These are phyloP conservation scores for Lottia gigantea DNA, from an alignment of 2,888 invertebrate genomes.

Conservation along the genomic window DNA sequence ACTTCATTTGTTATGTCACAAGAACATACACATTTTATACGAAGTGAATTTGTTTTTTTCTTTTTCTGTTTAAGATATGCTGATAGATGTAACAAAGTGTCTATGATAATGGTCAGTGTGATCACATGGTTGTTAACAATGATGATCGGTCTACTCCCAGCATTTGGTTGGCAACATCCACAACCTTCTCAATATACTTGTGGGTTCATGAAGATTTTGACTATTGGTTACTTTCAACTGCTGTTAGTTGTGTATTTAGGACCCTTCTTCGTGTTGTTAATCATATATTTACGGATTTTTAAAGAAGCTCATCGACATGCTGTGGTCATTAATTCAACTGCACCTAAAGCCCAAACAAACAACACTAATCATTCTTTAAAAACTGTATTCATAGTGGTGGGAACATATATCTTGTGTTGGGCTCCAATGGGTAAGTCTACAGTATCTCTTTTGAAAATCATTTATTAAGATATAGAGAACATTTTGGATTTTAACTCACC, in stretches of 20 bases:
- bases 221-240: neutral
- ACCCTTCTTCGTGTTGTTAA: neutral
- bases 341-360: neutral
- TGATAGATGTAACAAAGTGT: neutral
- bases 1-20: no score
- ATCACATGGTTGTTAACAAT: neutral
- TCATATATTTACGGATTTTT: constrained; percentile 6
- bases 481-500: no score
- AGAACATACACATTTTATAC: no score
- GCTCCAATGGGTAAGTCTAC: neutral
- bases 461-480: no score
- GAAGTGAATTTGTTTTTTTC: no score
- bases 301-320: constrained; percentile 9
- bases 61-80: neutral
- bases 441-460: no score
- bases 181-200: neutral
- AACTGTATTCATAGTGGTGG: neutral
- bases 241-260: neutral
- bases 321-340: neutral
- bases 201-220: neutral
- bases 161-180: neutral
- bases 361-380: neutral
- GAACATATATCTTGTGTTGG: neutral
- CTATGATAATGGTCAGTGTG: neutral
- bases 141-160: neutral